These are phyloP conservation scores for Hesperophylax magnus DNA, from an alignment of 1,140 invertebrate species.

Conservation along the genomic window DNA sequence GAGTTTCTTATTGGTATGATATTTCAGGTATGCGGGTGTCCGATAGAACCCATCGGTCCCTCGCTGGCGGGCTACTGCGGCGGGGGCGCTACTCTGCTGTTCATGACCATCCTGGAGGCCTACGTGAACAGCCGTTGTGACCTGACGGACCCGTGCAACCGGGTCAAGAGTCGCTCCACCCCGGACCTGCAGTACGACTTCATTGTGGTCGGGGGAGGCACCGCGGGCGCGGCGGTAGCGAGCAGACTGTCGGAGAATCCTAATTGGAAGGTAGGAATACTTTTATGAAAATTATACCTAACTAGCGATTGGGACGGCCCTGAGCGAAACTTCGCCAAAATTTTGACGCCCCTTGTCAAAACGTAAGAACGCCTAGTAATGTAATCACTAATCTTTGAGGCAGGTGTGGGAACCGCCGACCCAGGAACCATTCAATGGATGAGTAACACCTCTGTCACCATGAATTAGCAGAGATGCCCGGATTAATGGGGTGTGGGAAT, in stretches of 20 bases:
- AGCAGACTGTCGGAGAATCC: constrained; percentile 75
- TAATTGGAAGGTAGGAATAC: constrained; percentile 72
- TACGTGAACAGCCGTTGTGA: constrained; percentile 87
- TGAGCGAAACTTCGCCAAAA: too few species aligned
- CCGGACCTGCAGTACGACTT: constrained; percentile 79
- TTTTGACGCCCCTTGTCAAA: too few species aligned
- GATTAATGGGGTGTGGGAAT: too few species aligned
- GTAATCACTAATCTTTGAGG: too few species aligned
- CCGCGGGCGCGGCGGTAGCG: constrained; percentile 88
- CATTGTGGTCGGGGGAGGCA: constrained; percentile 85
- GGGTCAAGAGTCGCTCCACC: not conserved
- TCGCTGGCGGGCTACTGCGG: constrained; percentile 82
- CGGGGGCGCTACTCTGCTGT: constrained; percentile 80
- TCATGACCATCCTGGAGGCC: constrained; percentile 87
- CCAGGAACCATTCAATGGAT: too few species aligned
- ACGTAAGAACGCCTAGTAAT: too few species aligned
- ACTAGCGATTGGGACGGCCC: too few species aligned
- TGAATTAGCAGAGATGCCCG: too few species aligned
- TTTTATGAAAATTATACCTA: too few species aligned
- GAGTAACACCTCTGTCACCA: too few species aligned
- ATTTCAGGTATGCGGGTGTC: constrained; percentile 74
- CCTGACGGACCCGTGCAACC: constrained; percentile 65
- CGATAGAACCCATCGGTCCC: constrained; percentile 75
- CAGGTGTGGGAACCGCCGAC: too few species aligned
- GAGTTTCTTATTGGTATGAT: not conserved